Evolutionary conservation across 2,888 invertebrate genomes (phyloP).

Genomic region (Drosophila algonquin): DNA sequence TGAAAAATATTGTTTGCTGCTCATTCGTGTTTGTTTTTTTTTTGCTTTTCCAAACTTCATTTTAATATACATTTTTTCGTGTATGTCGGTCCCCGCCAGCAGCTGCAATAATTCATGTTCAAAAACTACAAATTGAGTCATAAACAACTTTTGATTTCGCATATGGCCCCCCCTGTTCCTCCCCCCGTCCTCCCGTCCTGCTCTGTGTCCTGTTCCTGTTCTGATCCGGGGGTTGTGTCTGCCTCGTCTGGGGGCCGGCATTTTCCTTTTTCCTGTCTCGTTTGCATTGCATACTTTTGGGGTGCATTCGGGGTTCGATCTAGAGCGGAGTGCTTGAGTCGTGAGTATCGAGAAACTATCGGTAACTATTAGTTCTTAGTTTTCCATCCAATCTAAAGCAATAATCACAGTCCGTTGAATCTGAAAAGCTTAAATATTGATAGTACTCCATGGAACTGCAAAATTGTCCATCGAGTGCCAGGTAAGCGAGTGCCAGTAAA

Average conservation of each 20-base stretch:
- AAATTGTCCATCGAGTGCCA: no score
- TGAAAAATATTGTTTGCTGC: slow-evolving; percentile 35
- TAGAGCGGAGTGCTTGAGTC: slow-evolving; percentile 16
- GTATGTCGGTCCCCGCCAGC: slow-evolving; percentile 41
- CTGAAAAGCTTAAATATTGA: no score
- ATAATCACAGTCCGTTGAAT: no score
- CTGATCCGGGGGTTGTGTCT: slow-evolving; percentile 24
- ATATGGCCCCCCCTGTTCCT: slow-evolving; percentile 50
- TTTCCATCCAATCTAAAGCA: no score
- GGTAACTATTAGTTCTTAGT: no score
- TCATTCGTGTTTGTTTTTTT: slow-evolving; percentile 42
- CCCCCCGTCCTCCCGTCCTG: neutral
- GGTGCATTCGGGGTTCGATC: slow-evolving; percentile 28
- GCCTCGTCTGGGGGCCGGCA: neutral
- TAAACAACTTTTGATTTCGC: slow-evolving; percentile 80
- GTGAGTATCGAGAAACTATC: neutral
- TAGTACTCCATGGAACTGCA: no score
- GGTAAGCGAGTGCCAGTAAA: no score
- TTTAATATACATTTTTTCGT: slow-evolving; percentile 22
- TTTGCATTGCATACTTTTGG: slow-evolving; percentile 58
- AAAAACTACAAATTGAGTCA: slow-evolving; percentile 80
- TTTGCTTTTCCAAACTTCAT: slow-evolving; percentile 6
- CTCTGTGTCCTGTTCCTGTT: neutral
- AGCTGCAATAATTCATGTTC: slow-evolving; percentile 81
- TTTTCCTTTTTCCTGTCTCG: slow-evolving; percentile 10